These are phyloP conservation scores for Platalea minor DNA, from an alignment of 2,797 vertebrate genomes.

Conservation along the genomic window DNA sequence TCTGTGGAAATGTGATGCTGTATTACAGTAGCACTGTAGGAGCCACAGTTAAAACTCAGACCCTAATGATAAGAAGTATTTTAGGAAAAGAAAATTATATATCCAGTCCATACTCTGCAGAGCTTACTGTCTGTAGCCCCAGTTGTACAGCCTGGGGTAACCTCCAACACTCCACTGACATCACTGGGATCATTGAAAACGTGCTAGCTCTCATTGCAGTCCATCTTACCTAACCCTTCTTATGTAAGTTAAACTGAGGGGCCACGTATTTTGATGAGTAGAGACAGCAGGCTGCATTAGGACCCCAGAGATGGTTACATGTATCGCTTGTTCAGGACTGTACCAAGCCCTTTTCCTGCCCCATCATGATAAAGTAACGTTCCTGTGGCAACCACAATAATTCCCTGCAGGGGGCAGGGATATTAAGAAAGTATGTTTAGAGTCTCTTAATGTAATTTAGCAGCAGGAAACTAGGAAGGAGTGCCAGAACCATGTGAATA, in stretches of 20 bases:
- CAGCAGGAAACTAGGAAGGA: slow-evolving; percentile 55
- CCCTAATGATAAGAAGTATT: not conserved
- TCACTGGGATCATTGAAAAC: not conserved
- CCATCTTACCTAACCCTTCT: not conserved
- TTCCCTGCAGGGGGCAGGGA: slow-evolving; percentile 53
- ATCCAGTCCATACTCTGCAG: not conserved
- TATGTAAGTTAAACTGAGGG: not conserved
- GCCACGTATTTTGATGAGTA: slow-evolving; percentile 1
- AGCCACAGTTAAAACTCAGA: not conserved
- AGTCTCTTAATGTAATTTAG: slow-evolving; percentile 65
- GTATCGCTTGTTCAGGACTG: not conserved
- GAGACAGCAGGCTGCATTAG: not conserved
- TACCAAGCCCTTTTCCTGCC: slow-evolving; percentile 36
- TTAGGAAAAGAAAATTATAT: not conserved
- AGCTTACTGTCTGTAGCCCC: not conserved
- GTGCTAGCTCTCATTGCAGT: not conserved
- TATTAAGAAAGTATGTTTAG: slow-evolving; percentile 65
- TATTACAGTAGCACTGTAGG: not conserved
- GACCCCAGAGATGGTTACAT: slow-evolving; percentile 15
- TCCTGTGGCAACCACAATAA: slow-evolving; percentile 53
- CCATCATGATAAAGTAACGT: slow-evolving; percentile 25
- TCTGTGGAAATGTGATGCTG: not conserved
- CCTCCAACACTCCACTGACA: not conserved
- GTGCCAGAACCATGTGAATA: slow-evolving; percentile 60
- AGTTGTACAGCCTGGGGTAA: not conserved